Conservation (phyloP, 2,888 invertebrate genomes). For the Siphonodentalium dalli region DNA sequence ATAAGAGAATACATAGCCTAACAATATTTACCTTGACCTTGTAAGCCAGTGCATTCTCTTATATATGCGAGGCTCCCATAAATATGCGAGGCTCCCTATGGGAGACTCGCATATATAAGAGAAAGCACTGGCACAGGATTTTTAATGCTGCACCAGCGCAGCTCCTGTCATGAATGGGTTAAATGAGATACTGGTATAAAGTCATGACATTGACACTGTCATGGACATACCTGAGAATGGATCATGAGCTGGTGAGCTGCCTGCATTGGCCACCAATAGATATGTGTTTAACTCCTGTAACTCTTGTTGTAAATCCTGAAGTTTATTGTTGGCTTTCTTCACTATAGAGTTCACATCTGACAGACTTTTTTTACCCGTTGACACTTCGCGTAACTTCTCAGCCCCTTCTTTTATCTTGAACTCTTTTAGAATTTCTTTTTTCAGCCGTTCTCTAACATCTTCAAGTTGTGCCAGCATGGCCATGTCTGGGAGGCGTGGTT, state of each 20-base stretch:
- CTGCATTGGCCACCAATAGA: constrained; percentile 58
- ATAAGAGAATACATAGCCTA: too few relatives aligned
- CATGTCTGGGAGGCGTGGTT: constrained; percentile 66
- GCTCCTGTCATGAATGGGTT: too few relatives aligned
- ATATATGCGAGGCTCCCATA: too few relatives aligned
- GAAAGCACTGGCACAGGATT: too few relatives aligned
- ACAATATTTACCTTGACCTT: too few relatives aligned
- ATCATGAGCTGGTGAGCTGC: constrained; percentile 24
- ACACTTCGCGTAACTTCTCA: constrained; percentile 91
- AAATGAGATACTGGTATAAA: too few relatives aligned
- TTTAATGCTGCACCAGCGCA: too few relatives aligned
- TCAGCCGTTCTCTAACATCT: constrained; percentile 91
- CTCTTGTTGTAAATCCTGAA: constrained; percentile 91
- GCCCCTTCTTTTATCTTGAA: constrained; percentile 91
- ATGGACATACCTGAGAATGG: constrained; percentile 22
- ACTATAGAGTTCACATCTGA: constrained; percentile 85
- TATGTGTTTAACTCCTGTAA: constrained; percentile 88
- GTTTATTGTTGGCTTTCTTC: constrained; percentile 83
- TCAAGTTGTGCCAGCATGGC: constrained; percentile 84
- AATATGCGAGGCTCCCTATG: too few relatives aligned
- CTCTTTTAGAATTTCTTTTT: constrained; percentile 93
- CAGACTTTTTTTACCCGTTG: constrained; percentile 77
- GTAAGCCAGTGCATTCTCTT: too few relatives aligned
- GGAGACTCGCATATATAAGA: too few relatives aligned
- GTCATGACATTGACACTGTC: too few relatives aligned